Percentiles rank a stretch among this genome's conserved stretches.
Conservation (phyloP, 2,888 invertebrate genomes). For the Anoplius nigerrimus region DNA sequence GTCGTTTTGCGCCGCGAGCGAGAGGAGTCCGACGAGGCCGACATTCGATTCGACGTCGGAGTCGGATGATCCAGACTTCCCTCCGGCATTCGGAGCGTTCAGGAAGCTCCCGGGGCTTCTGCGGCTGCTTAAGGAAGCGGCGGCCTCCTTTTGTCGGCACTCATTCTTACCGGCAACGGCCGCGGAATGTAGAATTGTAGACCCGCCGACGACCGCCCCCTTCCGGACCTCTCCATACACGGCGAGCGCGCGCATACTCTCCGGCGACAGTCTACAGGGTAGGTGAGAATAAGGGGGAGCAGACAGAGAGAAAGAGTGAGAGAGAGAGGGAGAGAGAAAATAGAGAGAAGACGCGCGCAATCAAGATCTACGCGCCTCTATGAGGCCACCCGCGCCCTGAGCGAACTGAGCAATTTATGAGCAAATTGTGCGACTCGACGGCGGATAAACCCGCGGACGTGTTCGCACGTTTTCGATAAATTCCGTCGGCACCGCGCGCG, state of each 20-base stretch:
- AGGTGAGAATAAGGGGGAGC: no score
- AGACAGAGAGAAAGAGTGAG: no score
- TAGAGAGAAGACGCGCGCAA: constrained; percentile 19
- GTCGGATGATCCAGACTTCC: constrained; percentile 42
- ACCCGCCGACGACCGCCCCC: constrained; percentile 32
- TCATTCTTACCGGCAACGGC: constrained; percentile 32
- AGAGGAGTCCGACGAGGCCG: background rate
- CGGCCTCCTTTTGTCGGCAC: constrained; percentile 55
- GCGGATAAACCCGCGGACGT: no score
- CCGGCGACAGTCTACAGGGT: constrained; percentile 29
- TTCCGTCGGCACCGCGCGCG: no score
- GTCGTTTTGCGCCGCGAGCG: no score
- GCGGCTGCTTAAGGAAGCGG: constrained; percentile 47
- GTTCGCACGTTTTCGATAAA: no score
- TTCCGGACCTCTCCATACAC: constrained; percentile 42
- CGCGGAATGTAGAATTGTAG: constrained; percentile 60
- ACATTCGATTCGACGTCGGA: constrained; percentile 1
- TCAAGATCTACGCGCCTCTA: constrained; percentile 29
- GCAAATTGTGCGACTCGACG: no score
- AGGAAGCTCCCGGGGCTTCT: constrained; percentile 33
- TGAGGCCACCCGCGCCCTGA: constrained; percentile 3
- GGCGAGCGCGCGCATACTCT: constrained; percentile 43
- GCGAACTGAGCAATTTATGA: no score
- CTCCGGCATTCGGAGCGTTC: constrained; percentile 42
- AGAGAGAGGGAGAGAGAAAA: no score